A percentile compares a stretch with the other conserved stretches of the same genome.
These are phyloP conservation scores for Pygoscelis adeliae DNA, from an alignment of 2,113 vertebrate genomes.

Conservation along the genomic window DNA sequence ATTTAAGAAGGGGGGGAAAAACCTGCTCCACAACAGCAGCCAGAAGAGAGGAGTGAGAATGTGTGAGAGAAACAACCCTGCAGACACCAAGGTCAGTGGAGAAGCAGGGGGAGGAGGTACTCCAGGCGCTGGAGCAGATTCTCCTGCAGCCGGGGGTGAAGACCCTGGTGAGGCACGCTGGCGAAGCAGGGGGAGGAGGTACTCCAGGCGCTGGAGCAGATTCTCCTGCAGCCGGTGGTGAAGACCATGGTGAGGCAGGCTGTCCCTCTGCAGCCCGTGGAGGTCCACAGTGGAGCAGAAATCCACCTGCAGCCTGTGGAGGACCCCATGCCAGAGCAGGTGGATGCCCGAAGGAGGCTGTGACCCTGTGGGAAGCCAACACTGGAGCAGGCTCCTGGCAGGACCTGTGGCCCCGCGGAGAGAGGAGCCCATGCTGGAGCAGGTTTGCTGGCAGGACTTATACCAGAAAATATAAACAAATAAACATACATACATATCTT, in stretches of 20 bases:
- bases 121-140: rapidly evolving
- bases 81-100: background rate
- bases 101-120: background rate
- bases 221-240: background rate
- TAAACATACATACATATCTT: background rate
- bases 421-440: background rate
- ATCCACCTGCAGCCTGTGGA: background rate
- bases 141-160: background rate
- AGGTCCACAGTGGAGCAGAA: background rate
- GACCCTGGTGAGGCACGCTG: background rate
- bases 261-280: background rate
- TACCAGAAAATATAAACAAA: background rate
- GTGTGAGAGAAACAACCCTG: background rate
- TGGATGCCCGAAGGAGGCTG: background rate
- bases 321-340: background rate
- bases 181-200: background rate
- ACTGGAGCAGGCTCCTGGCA: background rate
- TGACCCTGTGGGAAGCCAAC: background rate
- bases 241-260: background rate
- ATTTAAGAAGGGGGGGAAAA: background rate
- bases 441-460: background rate
- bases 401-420: background rate
- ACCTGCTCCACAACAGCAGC: background rate
- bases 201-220: rapidly evolving
- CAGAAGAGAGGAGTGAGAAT: background rate